These are phyloP conservation scores for Cavia aperea DNA, from an alignment of 2,113 vertebrate genomes.

Conservation along the genomic window DNA sequence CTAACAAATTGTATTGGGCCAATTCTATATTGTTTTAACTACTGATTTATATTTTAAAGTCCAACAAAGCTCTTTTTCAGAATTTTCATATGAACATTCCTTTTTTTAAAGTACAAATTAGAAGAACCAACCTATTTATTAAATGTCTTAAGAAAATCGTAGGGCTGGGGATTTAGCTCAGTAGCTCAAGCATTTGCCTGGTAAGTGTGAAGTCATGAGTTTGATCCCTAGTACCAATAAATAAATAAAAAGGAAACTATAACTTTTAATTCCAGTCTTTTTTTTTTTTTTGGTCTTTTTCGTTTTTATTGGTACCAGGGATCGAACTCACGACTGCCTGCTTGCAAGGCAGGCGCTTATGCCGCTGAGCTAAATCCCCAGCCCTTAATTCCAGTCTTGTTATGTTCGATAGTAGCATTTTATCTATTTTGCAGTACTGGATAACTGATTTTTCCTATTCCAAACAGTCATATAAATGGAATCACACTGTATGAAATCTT, in stretches of 20 bases:
- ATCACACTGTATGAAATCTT: background rate
- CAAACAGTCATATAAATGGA: background rate
- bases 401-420: background rate
- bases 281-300: no score
- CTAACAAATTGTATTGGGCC: background rate
- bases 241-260: no score
- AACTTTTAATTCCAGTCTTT: background rate
- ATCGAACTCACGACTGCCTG: no score
- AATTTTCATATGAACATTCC: constrained; percentile 11
- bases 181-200: no score
- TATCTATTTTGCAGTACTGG: background rate
- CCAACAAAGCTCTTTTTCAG: background rate
- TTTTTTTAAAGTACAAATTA: background rate
- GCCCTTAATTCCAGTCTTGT: background rate
- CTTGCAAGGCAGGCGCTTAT: no score
- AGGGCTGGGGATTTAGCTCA: no score
- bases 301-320: no score
- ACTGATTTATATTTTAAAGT: background rate
- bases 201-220: no score
- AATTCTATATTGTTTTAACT: background rate
- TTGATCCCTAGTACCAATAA: no score
- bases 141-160: background rate
- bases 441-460: background rate
- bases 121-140: background rate
- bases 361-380: no score